Evolutionary conservation across 1,140 invertebrate genomes (phyloP).

Genomic region (Caenorhabditis remanei): DNA sequence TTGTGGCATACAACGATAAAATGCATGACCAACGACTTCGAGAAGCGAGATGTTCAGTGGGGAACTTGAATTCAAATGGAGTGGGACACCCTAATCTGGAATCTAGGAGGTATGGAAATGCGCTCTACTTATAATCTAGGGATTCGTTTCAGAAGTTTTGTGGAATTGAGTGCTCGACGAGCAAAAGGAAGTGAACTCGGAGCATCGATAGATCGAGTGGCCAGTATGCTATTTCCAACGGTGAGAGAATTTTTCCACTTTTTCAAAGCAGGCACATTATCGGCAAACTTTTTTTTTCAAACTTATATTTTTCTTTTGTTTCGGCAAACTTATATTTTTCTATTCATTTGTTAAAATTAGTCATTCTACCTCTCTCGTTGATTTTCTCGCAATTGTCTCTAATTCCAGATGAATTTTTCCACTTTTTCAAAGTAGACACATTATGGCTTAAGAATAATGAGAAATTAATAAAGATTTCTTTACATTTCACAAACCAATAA

Average conservation of each 20-base stretch:
- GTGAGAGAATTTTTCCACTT: slow-evolving; percentile 60
- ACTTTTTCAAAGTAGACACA: not conserved
- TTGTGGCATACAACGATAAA: slow-evolving; percentile 77
- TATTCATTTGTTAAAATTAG: too few relatives aligned
- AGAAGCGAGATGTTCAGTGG: slow-evolving; percentile 51
- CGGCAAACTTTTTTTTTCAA: too few relatives aligned
- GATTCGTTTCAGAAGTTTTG: slow-evolving; percentile 45
- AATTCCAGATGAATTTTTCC: too few relatives aligned
- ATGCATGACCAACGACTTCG: slow-evolving; percentile 73
- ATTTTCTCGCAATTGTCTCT: too few relatives aligned
- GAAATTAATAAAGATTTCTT: too few relatives aligned
- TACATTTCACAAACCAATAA: too few relatives aligned
- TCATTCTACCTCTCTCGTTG: too few relatives aligned
- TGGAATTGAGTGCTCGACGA: slow-evolving; percentile 55
- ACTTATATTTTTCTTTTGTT: too few relatives aligned
- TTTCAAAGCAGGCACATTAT: not conserved
- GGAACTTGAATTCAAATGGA: slow-evolving; percentile 52
- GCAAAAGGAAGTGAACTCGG: slow-evolving; percentile 70
- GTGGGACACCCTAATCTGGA: slow-evolving; percentile 28
- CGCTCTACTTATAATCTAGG: not conserved
- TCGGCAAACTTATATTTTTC: too few relatives aligned
- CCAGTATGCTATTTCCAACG: slow-evolving; percentile 73
- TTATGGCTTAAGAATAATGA: too few relatives aligned
- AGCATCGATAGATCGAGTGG: slow-evolving; percentile 71
- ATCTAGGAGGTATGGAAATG: not conserved